Conservation (phyloP, 2,113 vertebrate species). For the Sclerurus mexicanus region DNA sequence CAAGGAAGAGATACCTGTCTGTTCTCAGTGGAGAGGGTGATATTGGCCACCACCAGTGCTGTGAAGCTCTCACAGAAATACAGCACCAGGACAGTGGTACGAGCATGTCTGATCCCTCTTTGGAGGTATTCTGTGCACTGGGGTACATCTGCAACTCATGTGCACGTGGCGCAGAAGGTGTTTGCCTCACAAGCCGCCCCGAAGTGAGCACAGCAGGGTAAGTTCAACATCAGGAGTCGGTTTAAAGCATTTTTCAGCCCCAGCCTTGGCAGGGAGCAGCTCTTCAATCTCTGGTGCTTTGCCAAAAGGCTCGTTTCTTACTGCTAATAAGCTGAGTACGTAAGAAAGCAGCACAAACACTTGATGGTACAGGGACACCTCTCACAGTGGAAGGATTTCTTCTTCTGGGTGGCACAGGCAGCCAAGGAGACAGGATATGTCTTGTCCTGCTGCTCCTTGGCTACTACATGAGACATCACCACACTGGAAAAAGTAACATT, state of each 20-base stretch:
- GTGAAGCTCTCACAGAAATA: neutral
- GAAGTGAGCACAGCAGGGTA: neutral
- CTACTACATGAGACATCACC: neutral
- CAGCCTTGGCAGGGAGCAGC: neutral
- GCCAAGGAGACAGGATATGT: neutral
- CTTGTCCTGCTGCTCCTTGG: neutral
- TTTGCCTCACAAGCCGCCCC: neutral
- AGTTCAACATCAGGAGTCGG: neutral
- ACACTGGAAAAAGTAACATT: neutral
- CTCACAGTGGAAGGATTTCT: neutral
- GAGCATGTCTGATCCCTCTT: neutral
- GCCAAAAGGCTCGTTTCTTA: neutral
- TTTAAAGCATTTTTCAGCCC: neutral
- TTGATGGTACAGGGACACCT: neutral
- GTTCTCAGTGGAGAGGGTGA: rapidly evolving
- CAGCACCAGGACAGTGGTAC: neutral
- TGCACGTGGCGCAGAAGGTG: rapidly evolving
- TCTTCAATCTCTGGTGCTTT: neutral
- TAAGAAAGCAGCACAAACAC: rapidly evolving
- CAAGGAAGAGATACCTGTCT: neutral
- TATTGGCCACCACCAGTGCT: neutral
- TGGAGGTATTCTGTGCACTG: neutral
- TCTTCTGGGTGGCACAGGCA: neutral
- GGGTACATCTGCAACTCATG: neutral
- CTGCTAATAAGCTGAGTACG: neutral